Evolutionary conservation across 92 coral and sea anemone genomes (phyloP).

Genomic region (Umimayanthus kanabou): DNA sequence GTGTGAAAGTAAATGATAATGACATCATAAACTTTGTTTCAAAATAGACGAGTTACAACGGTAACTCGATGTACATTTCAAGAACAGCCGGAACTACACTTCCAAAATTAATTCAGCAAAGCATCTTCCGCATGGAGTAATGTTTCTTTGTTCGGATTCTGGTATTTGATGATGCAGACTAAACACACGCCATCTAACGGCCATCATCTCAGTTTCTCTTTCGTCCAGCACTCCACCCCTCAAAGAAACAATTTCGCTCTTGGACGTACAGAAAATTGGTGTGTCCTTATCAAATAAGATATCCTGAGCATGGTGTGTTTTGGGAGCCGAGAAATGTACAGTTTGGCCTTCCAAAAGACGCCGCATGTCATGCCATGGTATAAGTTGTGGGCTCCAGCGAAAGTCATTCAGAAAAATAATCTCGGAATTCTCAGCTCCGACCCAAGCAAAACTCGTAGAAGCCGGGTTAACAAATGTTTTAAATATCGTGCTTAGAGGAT

Average conservation of each 20-base stretch:
- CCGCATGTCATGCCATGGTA: constrained; percentile 39
- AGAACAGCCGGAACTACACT: not conserved
- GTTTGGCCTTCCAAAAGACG: constrained; percentile 31
- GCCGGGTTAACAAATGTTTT: constrained; percentile 41
- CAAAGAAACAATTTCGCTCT: not conserved
- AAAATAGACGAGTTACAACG: too few species aligned
- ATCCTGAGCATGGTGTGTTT: constrained; percentile 31
- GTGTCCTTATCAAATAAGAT: constrained; percentile 18
- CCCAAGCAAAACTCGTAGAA: constrained; percentile 33
- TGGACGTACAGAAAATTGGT: constrained; percentile 22
- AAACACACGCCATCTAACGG: constrained; percentile 39
- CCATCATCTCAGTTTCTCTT: constrained; percentile 56
- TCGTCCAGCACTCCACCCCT: constrained; percentile 29
- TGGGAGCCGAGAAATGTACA: constrained; percentile 23
- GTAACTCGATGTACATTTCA: too few species aligned
- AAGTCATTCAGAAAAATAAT: constrained; percentile 37
- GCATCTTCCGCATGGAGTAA: constrained; percentile 20
- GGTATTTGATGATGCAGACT: constrained; percentile 9
- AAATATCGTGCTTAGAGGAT: not conserved
- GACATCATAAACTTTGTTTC: too few species aligned
- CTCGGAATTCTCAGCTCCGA: constrained; percentile 17
- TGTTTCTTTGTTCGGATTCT: constrained; percentile 22
- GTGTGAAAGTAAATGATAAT: too few species aligned
- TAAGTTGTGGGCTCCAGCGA: constrained; percentile 12
- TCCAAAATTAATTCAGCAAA: constrained; percentile 10